Evolutionary conservation across 2,888 invertebrate species (phyloP).

Genomic region (Drosophila kokeensis): DNA sequence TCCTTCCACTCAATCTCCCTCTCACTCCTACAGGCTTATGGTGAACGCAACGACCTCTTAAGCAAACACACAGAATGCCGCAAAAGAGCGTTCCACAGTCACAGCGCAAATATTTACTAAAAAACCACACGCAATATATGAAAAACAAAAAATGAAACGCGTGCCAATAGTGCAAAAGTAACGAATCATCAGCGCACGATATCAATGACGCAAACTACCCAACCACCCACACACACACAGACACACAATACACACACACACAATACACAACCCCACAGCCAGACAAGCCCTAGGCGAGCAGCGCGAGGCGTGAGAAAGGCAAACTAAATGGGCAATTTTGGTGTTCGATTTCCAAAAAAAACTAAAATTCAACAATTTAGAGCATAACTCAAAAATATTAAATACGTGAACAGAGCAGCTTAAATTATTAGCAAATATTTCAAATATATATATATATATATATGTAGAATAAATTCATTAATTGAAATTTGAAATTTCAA

Average conservation of each 20-base stretch:
- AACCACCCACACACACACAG: not conserved
- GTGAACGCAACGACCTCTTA: not conserved
- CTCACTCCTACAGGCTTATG: not conserved
- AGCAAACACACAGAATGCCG: constrained; percentile 1
- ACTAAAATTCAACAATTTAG: not conserved
- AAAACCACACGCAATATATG: constrained; percentile 6
- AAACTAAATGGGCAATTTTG: constrained; percentile 16
- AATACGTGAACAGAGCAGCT: not conserved
- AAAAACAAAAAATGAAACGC: constrained; percentile 23
- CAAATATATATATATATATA: not conserved
- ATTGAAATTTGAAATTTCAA: not conserved
- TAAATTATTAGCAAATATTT: not conserved
- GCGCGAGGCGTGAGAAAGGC: constrained; percentile 64
- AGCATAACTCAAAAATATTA: not conserved
- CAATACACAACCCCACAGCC: not conserved
- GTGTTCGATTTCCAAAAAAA: constrained; percentile 12
- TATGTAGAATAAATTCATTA: not conserved
- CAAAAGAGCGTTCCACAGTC: constrained; percentile 26
- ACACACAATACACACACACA: not conserved
- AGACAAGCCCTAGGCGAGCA: not conserved
- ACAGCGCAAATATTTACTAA: constrained; percentile 51
- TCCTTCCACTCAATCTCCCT: too few species aligned
- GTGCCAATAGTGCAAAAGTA: constrained; percentile 43
- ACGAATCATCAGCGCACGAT: constrained; percentile 54
- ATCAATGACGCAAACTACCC: constrained; percentile 39